Evolutionary conservation across 2,797 vertebrate genomes (phyloP).

Genomic region (Danio choprae): DNA sequence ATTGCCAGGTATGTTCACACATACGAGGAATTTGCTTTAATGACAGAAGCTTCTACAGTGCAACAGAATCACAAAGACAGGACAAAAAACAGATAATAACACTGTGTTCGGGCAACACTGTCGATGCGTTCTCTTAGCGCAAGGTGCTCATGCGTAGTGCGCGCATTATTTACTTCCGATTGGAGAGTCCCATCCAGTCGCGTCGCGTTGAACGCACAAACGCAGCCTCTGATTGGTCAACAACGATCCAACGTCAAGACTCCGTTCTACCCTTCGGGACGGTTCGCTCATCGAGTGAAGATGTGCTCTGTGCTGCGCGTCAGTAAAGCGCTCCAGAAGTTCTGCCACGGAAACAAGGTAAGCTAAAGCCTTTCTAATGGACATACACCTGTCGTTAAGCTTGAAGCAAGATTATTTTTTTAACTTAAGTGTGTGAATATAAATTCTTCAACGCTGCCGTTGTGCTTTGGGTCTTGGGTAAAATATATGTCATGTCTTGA

Average conservation of each 20-base stretch:
- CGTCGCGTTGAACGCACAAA: conserved; percentile 1
- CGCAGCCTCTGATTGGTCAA: conserved; percentile 14
- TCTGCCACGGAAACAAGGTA: conserved; percentile 20
- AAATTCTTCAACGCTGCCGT: not conserved
- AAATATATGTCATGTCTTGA: not conserved
- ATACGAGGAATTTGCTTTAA: no score
- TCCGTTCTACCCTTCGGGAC: not conserved
- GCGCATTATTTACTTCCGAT: not conserved
- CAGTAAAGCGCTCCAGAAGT: conserved; percentile 15
- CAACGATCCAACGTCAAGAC: not conserved
- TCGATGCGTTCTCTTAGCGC: not conserved
- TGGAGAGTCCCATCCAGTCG: not conserved
- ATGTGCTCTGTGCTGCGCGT: not conserved
- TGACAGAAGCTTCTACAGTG: no score
- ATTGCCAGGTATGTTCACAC: no score
- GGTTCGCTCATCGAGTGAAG: conserved; percentile 5
- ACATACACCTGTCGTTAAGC: not conserved
- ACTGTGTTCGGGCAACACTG: not conserved
- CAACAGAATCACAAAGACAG: no score
- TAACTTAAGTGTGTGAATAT: not conserved
- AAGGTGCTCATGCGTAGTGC: not conserved
- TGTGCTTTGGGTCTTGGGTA: not conserved
- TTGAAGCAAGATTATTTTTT: not conserved
- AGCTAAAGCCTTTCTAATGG: not conserved
- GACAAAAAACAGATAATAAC: no score